Percentiles rank a stretch among this genome's conserved stretches.
phyloP scores from a whole-genome alignment of 2,888 invertebrate species.

The Drosophila kuntzei region DNA sequence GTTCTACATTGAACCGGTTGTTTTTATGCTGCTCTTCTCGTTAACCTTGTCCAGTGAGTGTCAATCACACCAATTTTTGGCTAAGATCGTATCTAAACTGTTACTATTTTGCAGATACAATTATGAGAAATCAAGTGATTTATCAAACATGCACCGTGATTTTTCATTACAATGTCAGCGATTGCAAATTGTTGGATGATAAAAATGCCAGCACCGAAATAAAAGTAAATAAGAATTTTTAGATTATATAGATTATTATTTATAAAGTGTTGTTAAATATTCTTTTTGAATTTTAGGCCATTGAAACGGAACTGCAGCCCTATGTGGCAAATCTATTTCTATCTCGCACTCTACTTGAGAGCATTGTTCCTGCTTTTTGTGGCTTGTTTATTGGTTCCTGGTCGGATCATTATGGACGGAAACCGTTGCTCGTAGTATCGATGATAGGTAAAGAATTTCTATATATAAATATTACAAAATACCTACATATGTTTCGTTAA shows the following conservation, averaged over 20 bases:
- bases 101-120: conserved; percentile 70
- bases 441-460: conserved; percentile 86
- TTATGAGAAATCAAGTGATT: conserved; percentile 89
- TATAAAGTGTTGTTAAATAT: background rate
- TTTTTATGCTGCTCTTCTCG: conserved; percentile 82
- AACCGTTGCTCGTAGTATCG: conserved; percentile 89
- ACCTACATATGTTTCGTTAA: no score
- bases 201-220: conserved; percentile 86
- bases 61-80: no score
- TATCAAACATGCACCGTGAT: conserved; percentile 89
- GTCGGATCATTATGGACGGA: conserved; percentile 92
- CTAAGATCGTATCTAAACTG: background rate
- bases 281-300: conserved; percentile 63
- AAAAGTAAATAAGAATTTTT: conserved; percentile 79
- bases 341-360: conserved; percentile 88
- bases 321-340: conserved; percentile 88
- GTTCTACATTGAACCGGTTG: conserved; percentile 83
- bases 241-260: background rate
- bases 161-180: conserved; percentile 87
- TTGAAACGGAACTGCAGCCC: conserved; percentile 88
- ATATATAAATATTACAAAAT: no score
- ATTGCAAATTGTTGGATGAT: conserved; percentile 86
- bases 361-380: conserved; percentile 89
- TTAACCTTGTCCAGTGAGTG: conserved; percentile 80
- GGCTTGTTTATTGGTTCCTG: conserved; percentile 92